Evolutionary conservation across 2,888 invertebrate species (phyloP).

Genomic region (Maniola hyperantus): DNA sequence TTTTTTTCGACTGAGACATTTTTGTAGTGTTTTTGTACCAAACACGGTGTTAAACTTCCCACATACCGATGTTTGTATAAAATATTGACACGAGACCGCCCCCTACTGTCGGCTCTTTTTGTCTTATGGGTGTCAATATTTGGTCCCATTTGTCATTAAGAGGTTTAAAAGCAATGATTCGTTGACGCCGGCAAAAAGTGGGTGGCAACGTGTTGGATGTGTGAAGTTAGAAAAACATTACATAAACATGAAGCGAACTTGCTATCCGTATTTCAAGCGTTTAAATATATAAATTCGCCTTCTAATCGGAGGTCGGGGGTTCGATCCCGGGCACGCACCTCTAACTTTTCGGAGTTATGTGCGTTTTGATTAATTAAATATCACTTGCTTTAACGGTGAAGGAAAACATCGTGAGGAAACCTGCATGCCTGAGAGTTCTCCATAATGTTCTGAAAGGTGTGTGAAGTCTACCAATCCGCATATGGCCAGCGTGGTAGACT

Average conservation of each 20-base stretch:
- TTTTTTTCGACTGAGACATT: too few relatives aligned
- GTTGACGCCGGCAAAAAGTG: slow-evolving; percentile 55
- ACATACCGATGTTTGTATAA: slow-evolving; percentile 5
- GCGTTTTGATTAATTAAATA: too few relatives aligned
- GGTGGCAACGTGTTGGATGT: slow-evolving; percentile 62
- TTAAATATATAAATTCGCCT: not conserved
- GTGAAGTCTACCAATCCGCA: too few relatives aligned
- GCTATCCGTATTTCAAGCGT: slow-evolving; percentile 9
- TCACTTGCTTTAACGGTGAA: too few relatives aligned
- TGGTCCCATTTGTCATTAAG: slow-evolving; percentile 60
- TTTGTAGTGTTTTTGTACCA: not conserved
- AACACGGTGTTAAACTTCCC: slow-evolving; percentile 11
- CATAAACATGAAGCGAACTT: slow-evolving; percentile 7
- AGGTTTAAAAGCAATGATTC: slow-evolving; percentile 65
- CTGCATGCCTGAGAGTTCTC: too few relatives aligned
- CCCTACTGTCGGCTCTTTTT: slow-evolving; percentile 18
- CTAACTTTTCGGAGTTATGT: too few relatives aligned
- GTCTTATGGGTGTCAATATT: slow-evolving; percentile 36
- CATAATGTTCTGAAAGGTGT: too few relatives aligned
- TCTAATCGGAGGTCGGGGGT: too few relatives aligned
- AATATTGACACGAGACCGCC: slow-evolving; percentile 12
- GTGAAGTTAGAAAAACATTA: slow-evolving; percentile 22
- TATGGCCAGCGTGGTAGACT: too few relatives aligned
- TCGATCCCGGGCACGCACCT: too few relatives aligned
- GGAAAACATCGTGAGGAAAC: too few relatives aligned